Base-by-base conservation (phyloP, 2,797 vertebrate species). In the Chromis chromis region DNA sequence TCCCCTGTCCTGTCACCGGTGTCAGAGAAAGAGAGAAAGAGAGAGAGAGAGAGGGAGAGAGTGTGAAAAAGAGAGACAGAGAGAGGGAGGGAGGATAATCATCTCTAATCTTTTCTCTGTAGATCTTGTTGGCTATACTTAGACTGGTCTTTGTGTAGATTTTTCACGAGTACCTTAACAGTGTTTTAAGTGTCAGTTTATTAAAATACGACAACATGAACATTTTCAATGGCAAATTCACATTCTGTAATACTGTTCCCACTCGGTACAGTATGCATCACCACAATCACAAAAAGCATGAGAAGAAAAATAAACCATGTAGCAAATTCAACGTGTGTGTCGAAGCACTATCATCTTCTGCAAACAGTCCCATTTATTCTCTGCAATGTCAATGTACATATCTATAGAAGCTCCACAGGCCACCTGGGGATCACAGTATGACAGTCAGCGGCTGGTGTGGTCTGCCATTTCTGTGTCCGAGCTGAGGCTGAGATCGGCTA, bases 401-500 rank as follows among this genome's bases (percentile, higher is more conserved):
- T 72, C 1, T 36, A 36, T 36, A 12, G 33, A 44, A 65, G 25
- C 59, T 40, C 58, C 44, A 9, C 31, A 6, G 54, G 33, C 28
- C 59, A 54, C 58, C 48, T 8, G 36, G 8, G 14, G 61, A 57
- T 69, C 79, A 25, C 25, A 42, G 75, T 67, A 22, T 14, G 9
- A 60, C 78, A 28, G 61, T 94, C 82, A 94, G 86, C 82, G 82
- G 31, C 82, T 82, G 81, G 91, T 88, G 46, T 90, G 91, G 52
- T 93, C 92, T 4, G 83, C 79, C 94, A 94, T 94, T 50, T 95
- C 95, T 44, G 94, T 82, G 81, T 95, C 94, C 7, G 94, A 94
- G 81, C 87, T 92, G 79, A 96, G 91, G 84, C 91, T 96, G 79
- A 96, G 94, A n/a, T 93, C 92, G 7, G 95, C 95, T 21, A 96